Evolutionary conservation across 2,113 vertebrate genomes (phyloP).

Genomic region (Hirundichthys speculiger): DNA sequence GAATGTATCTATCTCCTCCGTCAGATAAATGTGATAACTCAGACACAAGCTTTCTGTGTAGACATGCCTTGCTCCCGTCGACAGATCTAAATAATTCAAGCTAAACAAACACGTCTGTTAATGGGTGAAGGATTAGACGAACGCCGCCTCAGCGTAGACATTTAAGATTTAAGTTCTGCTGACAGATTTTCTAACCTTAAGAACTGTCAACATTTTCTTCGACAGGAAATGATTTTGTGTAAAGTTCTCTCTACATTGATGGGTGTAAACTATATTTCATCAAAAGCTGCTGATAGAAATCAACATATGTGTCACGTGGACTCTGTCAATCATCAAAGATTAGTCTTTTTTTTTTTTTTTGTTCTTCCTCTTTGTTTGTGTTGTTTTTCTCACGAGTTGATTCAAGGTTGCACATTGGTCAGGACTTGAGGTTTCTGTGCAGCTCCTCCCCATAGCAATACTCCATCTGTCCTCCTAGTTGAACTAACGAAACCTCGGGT

Average conservation of each 20-base stretch:
- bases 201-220: conserved; percentile 24
- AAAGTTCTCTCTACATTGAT: conserved; percentile 35
- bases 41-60: conserved; percentile 15
- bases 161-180: conserved; percentile 33
- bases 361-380: conserved; percentile 10
- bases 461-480: conserved; percentile 30
- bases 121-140: conserved; percentile 18
- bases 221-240: conserved; percentile 19
- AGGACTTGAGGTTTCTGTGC: conserved; percentile 36
- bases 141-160: conserved; percentile 4
- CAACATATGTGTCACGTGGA: conserved; percentile 28
- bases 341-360: conserved; percentile 17
- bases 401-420: conserved; percentile 40
- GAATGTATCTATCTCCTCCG: background rate
- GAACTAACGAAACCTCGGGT: conserved; percentile 22
- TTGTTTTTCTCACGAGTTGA: conserved; percentile 15
- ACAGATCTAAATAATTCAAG: conserved; percentile 27
- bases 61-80: conserved; percentile 22
- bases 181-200: conserved; percentile 45
- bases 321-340: conserved; percentile 26
- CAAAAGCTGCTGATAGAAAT: conserved; percentile 61
- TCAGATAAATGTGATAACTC: conserved; percentile 1
- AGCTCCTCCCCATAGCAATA: conserved; percentile 65
- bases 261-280: conserved; percentile 46
- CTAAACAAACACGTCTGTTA: conserved; percentile 28